Base-by-base conservation (phyloP, 2,888 invertebrate species). In the Chironomus riparius region DNA sequence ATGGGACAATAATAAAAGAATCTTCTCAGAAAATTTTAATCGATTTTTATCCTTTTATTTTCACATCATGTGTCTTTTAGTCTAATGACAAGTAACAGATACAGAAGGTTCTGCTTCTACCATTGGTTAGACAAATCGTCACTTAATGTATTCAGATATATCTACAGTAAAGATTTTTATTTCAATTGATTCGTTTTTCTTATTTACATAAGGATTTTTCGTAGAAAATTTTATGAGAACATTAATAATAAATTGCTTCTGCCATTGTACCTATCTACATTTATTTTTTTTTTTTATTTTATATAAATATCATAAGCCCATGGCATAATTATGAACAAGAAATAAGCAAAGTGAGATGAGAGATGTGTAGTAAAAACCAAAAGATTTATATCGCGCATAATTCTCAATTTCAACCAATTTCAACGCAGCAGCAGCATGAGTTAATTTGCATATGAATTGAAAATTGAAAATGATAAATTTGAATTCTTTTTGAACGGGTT, bases 361-460 rank as follows among this genome's bases (percentile, higher is more conserved):
- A 38, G 38, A 38, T 38, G 38, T 38, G 10, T 38, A 38, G 38
- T 38, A 38, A 38, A 38, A 38, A 10, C 38, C 10, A 38, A 21
- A 22, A 68, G 68, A 68, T 68, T 68, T 68, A 68, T 68, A 47
- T 68, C 68, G 47, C 68, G 68, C 68, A 68, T 68, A 68, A 68
- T 68, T 68, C 65, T 65, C 65, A 65, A 65, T 65, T 65, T 62
- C 62, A 62, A 62, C 62, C 62, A 62, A 62, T 62, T 68, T 47
- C 68, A 68, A 21, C 28, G 68, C 56, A 56, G 47, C 28, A 68
- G 68, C 28, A 38, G 15, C 21, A 15, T 28, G 38, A 47, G 21
- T 47, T 68, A 68, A 68, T 68, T 68, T 68, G 68, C 68, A 68
- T 68, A 68, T 68, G 68, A 68, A 68, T 68, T 68, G 68, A 68